Evolutionary conservation across 2,113 vertebrate genomes (phyloP), one percentile per base, ranked within the genome.

Genomic region (Centropristis striata): DNA sequence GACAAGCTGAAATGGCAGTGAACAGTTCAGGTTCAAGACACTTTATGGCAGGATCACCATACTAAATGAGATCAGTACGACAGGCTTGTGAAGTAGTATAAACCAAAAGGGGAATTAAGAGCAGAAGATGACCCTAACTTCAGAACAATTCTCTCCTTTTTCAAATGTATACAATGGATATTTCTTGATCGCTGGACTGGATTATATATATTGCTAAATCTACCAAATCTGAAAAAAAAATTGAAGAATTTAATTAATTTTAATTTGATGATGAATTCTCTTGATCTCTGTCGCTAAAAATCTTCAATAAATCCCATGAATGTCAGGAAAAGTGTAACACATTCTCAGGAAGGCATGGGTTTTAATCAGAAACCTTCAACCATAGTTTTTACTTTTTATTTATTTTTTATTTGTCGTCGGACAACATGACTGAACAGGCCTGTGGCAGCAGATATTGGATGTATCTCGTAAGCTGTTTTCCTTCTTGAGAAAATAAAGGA

Each of bases 401-500:
- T 28, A 54, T 12, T 21, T 12, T 78, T 25, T 41, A 37, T 28
- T 69, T 60, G 49, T 36, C 28, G 37, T 77, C 70, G 44, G 46
- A 76, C 61, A 76, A 44, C 53, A 78, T 54, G 59, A 74, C 60
- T 41, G 28, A 83, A 68, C 47, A 42, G 54, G 32, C 21, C 11
- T 44, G 23, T 71, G 39, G 57, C 59, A 58, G 28, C 64, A 73
- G 75, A 77, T 69, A 80, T 64, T 65, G 41, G 36, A 68, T 70
- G 69, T 58, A 68, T 84, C 69, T 37, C 32, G 59, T 51, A 32
- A 75, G 76, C 78, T 73, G 73, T 82, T 86, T 79, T 81, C 71
- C 64, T 58, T 83, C 76, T 78, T 71, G 63, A 66, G 78, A 90
- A 88, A 88, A 87, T 75, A 79, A 84, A 90, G 57, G 55, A 69